Evolutionary conservation across 2,113 vertebrate genomes (phyloP).

Genomic region (Scortum barcoo): DNA sequence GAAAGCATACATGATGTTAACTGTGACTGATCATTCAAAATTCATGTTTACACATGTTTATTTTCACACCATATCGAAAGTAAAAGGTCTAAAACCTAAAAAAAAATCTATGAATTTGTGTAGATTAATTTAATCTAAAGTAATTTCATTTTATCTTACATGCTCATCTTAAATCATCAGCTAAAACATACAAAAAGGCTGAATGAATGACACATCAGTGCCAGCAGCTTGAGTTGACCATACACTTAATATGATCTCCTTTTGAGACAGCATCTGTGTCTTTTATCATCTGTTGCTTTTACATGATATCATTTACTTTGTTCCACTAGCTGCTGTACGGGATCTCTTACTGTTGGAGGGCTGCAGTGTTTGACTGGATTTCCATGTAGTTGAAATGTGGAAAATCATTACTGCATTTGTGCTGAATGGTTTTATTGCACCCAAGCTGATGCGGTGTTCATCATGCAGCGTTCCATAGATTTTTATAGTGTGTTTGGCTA

Average conservation of each 20-base stretch:
- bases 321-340: slow-evolving; percentile 2
- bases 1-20: neutral
- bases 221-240: neutral
- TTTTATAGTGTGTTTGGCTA: slow-evolving; percentile 27
- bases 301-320: slow-evolving; percentile 18
- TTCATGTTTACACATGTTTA: neutral
- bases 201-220: neutral
- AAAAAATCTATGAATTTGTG: neutral
- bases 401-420: slow-evolving; percentile 42
- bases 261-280: slow-evolving; percentile 3
- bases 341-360: slow-evolving; percentile 5
- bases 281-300: slow-evolving; percentile 23
- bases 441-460: slow-evolving; percentile 36
- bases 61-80: neutral
- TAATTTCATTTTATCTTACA: neutral
- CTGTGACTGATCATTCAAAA: neutral
- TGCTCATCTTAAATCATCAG: neutral
- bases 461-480: slow-evolving; percentile 28
- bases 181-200: neutral
- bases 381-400: slow-evolving; percentile 37
- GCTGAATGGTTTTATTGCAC: slow-evolving; percentile 47
- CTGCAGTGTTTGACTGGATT: slow-evolving; percentile 28
- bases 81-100: neutral
- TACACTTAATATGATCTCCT: slow-evolving; percentile 3
- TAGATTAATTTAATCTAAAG: neutral